Base-by-base conservation (phyloP, 1,140 invertebrate genomes). In the Arctopsyche grandis region DNA sequence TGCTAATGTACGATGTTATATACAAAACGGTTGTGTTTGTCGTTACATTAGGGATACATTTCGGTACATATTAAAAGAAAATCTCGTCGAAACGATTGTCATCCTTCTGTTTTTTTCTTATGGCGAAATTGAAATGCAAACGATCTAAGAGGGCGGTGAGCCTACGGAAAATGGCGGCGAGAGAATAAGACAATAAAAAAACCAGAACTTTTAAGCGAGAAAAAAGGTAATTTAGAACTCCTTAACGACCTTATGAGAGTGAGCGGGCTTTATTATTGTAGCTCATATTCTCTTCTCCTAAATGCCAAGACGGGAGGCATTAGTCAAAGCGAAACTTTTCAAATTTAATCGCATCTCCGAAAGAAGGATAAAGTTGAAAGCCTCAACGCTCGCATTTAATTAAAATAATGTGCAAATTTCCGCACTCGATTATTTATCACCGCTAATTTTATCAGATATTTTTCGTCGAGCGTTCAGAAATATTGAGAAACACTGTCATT, bases 151-250 rank as follows among this genome's bases (percentile, higher is more conserved):
- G 69, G 52, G 74, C 74, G 74, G 52, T 29, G 74, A 76, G 74
- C 74, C 74, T 76, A 76, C 74, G 3, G 58, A 44, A 52, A 19
- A 38, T 14, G 44, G 29, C 19, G 26, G 12, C 14, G 48, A 16
- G 63, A 76, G 74, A 76, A 76, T 76, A 76, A 76, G 74, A 76
- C 74, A 76, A 76, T 76, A 76, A 76, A 76, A 66, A 76, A 76
- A 76, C 56, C 74, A 76, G 74, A 76, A 76, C 74, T 76, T 76
- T 76, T 76, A 76, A 76, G 58, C 56, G 74, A 76, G 26, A 29
- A 76, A 76, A 76, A 76, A 76, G 74, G 74, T 66, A 76, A 76
- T 76, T 76, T 58, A 76, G 16, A 76, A 76, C 21, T 76, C 74
- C 74, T 76, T 76, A 76, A 76, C 74, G 74, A 76, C 74, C 74